Percentiles rank a stretch among this genome's conserved stretches.
These are phyloP conservation scores for Eristalinus aeneus DNA, from an alignment of 2,888 invertebrate genomes.

Conservation along the genomic window DNA sequence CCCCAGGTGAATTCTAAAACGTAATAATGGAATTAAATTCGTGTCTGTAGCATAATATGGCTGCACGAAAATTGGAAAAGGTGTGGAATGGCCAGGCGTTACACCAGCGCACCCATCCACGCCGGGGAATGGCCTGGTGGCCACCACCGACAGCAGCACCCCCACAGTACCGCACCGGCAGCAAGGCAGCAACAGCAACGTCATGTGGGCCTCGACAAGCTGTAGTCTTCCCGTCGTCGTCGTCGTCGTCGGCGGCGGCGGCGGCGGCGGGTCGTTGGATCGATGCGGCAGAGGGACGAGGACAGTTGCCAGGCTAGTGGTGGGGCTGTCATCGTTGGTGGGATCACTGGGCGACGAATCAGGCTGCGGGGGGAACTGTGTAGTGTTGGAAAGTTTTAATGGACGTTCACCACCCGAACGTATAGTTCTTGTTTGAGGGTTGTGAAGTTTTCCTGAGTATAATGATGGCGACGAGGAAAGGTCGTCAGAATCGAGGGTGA, in stretches of 20 bases:
- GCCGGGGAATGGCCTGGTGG: constrained; percentile 1
- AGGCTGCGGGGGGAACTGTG: neutral
- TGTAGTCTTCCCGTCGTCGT: constrained; percentile 25
- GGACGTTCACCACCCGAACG: constrained; percentile 65
- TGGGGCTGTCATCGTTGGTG: constrained; percentile 36
- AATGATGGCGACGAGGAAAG: constrained; percentile 31
- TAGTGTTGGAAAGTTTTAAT: constrained; percentile 69
- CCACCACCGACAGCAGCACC: constrained; percentile 11
- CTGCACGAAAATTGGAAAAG: constrained; percentile 71
- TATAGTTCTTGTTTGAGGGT: constrained; percentile 36
- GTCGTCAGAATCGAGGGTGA: neutral
- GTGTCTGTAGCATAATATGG: constrained; percentile 72
- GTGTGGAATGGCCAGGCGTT: constrained; percentile 70
- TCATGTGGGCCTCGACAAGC: constrained; percentile 47
- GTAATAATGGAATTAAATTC: constrained; percentile 75
- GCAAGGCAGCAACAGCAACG: constrained; percentile 7
- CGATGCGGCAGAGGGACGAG: constrained; percentile 22
- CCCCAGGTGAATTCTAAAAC: constrained; percentile 74
- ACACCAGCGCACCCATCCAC: constrained; percentile 48
- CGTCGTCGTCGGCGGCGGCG: neutral
- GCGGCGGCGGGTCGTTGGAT: constrained; percentile 27
- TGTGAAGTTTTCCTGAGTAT: constrained; percentile 57
- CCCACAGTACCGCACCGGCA: neutral
- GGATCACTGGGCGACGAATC: neutral
- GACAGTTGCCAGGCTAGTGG: neutral